Percentiles rank a stretch among this genome's conserved stretches.
These are phyloP conservation scores for Neodon shergylaensis DNA, from an alignment of 2,113 vertebrate genomes.

Conservation along the genomic window DNA sequence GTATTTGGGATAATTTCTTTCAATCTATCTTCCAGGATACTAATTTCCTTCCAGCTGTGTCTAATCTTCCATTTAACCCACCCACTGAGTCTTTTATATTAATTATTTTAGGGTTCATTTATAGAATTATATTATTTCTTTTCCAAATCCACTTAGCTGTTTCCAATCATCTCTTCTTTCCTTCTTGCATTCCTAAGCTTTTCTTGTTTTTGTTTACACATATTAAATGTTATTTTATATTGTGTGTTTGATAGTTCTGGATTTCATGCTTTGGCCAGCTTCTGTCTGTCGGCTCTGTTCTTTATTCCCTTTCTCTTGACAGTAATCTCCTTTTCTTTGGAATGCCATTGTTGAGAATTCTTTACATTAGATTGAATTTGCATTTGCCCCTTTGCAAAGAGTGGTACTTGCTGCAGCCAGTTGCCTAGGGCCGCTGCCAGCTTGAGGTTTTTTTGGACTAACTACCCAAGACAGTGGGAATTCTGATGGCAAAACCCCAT, in stretches of 20 bases:
- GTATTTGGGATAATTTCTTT: slow-evolving; percentile 61
- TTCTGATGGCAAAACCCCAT: neutral
- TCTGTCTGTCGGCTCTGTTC: neutral
- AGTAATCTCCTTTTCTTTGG: neutral
- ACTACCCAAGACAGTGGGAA: neutral
- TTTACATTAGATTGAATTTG: neutral
- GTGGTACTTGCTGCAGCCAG: neutral
- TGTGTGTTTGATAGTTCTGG: neutral
- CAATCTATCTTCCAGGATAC: slow-evolving; percentile 53
- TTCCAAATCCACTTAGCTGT: slow-evolving; percentile 2
- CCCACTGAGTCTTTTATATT: slow-evolving; percentile 55
- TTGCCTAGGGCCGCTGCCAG: neutral
- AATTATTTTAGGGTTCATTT: slow-evolving; percentile 58
- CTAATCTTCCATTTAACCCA: slow-evolving; percentile 65
- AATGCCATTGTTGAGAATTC: neutral
- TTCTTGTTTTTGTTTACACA: slow-evolving; percentile 37
- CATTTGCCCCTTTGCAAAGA: neutral
- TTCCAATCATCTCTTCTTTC: neutral
- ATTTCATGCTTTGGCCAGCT: neutral
- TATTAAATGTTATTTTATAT: slow-evolving; percentile 23
- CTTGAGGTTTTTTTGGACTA: neutral
- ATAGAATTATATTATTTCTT: slow-evolving; percentile 52
- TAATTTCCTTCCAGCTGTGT: slow-evolving; percentile 73
- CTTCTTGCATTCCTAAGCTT: slow-evolving; percentile 29
- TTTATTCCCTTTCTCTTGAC: slow-evolving; percentile 18